A percentile compares a stretch with the other conserved stretches of the same genome.
phyloP scores from a whole-genome alignment of 23 tunicate genomes.

The Trididemnum nubilum region DNA sequence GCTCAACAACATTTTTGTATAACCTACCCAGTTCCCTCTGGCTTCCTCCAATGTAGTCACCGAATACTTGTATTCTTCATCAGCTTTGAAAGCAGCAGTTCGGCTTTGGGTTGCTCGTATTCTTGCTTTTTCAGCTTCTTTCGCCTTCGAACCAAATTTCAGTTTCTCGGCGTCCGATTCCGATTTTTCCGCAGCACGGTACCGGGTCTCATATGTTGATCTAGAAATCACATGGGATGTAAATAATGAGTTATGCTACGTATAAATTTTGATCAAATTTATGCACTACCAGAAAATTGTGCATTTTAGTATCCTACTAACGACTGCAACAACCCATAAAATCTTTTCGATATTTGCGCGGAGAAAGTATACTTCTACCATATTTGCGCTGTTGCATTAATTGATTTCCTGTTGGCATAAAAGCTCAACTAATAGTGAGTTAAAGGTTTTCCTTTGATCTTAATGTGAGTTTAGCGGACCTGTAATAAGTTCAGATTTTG shows the following conservation, averaged over 20 bases:
- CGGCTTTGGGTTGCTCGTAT: constrained; percentile 43
- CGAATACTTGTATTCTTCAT: constrained; percentile 75
- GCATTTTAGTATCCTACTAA: too few relatives aligned
- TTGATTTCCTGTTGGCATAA: too few relatives aligned
- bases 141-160: constrained; percentile 60
- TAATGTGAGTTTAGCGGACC: too few relatives aligned
- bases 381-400: too few relatives aligned
- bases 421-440: too few relatives aligned
- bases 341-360: too few relatives aligned
- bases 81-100: constrained; percentile 55
- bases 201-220: constrained; percentile 62
- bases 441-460: too few relatives aligned
- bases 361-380: too few relatives aligned
- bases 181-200: constrained; percentile 70
- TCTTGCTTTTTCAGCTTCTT: constrained; percentile 76
- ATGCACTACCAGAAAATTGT: not conserved
- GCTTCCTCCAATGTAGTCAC: constrained; percentile 47
- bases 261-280: not conserved
- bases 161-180: constrained; percentile 75
- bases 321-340: too few relatives aligned
- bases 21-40: constrained; percentile 71
- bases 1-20: too few relatives aligned
- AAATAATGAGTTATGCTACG: not conserved
- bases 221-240: too few relatives aligned
- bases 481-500: too few relatives aligned